Base-by-base conservation (phyloP, 2,888 invertebrate genomes). In the Eristalis pertinax region DNA sequence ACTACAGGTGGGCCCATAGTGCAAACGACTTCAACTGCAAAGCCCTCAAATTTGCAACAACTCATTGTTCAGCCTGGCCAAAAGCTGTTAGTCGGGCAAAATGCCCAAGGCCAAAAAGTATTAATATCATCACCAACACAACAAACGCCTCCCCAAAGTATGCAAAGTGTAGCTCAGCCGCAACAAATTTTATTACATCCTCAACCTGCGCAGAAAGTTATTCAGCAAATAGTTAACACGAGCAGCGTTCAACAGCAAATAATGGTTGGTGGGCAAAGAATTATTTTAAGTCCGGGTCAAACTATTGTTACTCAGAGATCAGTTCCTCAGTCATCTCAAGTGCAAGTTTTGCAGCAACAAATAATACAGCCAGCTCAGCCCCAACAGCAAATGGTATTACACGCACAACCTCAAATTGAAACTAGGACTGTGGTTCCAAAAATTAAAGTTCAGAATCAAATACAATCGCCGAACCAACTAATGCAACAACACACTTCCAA, bases 231-330 rank as follows among this genome's bases (percentile, higher is more conserved):
- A 84, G 92, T 93, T 8, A 92, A 93, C 80, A 92, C 93, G 0
- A 93, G 93, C 80, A 93, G 92, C 88, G 91, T 92, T 19, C 92
- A 92, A 74, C 93, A 93, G 79, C 93, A 93, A 85, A 92, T 93
- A 79, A 91, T 93, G 69, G 91, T 93, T 85, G 93, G 93, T 29
- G 93, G 93, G 0, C 93, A 93, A 81, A 90, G 93, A 35, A 93
- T 93, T 29, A 91, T 93, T 43, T 79, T 93, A 24, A 93, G 92
- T 89, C 93, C 93, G 1, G 93, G 93, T 0, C 93, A 93, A 89
- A 92, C 93, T 5, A 92, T 93, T 75, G 92, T 93, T 8, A 92
- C 93, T 2, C 93, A 93, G 81, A 89, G 93, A 58, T 91, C 92
- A 56, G 89, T 92, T 38, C 91, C 92, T 8, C 92, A 92, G 83